Percentiles rank a stretch among this genome's conserved stretches.
These are phyloP conservation scores for Parnassius glacialis DNA, from an alignment of 2,888 invertebrate genomes.

Conservation along the genomic window DNA sequence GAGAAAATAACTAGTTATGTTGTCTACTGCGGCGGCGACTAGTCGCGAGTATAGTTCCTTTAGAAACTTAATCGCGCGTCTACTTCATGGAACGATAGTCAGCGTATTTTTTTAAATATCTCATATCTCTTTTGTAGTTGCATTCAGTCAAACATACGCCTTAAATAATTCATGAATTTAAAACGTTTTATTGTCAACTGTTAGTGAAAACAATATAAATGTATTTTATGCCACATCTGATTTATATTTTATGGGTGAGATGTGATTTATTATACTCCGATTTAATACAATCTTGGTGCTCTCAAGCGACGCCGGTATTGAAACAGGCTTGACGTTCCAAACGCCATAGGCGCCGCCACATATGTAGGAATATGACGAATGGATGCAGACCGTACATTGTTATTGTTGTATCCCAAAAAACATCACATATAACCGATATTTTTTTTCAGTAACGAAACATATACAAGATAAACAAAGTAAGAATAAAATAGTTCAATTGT, in stretches of 20 bases:
- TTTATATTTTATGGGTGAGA: conserved; percentile 77
- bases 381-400: conserved; percentile 11
- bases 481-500: too few species aligned
- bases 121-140: conserved; percentile 44
- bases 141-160: conserved; percentile 56
- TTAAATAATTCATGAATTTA: conserved; percentile 77
- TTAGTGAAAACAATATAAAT: conserved; percentile 78
- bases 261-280: conserved; percentile 71
- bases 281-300: conserved; percentile 66
- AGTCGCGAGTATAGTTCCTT: too few species aligned
- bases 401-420: conserved; percentile 10
- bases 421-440: background rate
- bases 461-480: too few species aligned
- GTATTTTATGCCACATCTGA: conserved; percentile 74
- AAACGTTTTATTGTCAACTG: conserved; percentile 75
- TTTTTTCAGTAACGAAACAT: too few species aligned
- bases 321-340: conserved; percentile 35
- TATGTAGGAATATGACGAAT: conserved; percentile 27
- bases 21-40: too few species aligned
- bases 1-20: too few species aligned
- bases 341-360: conserved; percentile 42
- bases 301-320: conserved; percentile 35
- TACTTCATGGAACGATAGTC: too few species aligned
- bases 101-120: conserved; percentile 43
- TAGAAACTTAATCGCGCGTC: too few species aligned